Evolutionary conservation across 2,888 invertebrate species (phyloP).

Genomic region (Tipula lateralis): DNA sequence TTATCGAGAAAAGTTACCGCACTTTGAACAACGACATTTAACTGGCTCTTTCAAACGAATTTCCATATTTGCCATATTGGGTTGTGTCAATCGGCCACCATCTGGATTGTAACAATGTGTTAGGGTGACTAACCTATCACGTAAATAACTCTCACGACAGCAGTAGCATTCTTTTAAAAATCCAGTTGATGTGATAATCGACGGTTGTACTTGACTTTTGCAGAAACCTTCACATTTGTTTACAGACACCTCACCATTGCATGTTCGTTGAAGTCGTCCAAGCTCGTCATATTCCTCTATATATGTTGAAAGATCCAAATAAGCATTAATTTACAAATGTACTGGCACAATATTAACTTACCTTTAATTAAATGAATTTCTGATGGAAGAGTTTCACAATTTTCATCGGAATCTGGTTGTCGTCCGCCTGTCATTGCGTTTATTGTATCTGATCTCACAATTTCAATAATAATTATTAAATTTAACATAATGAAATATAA

Average conservation of each 20-base stretch:
- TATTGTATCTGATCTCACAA: not conserved
- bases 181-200: conserved; percentile 80
- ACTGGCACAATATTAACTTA: not conserved
- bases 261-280: conserved; percentile 75
- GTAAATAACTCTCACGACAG: conserved; percentile 80
- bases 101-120: conserved; percentile 88
- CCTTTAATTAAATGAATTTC: conserved; percentile 84
- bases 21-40: conserved; percentile 86
- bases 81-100: conserved; percentile 67
- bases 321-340: not conserved
- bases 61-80: conserved; percentile 70
- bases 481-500: not conserved
- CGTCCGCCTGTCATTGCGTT: not conserved
- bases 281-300: conserved; percentile 79
- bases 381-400: conserved; percentile 79
- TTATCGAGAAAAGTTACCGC: conserved; percentile 77
- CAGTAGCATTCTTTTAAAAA: conserved; percentile 93
- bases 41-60: conserved; percentile 80
- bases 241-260: conserved; percentile 83
- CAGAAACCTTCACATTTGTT: conserved; percentile 94
- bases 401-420: conserved; percentile 55
- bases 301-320: not conserved
- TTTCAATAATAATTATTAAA: not conserved
- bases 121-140: conserved; percentile 72
- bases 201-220: conserved; percentile 86